phyloP scores from a whole-genome alignment of 2,888 invertebrate genomes.

The Erannis defoliaria region DNA sequence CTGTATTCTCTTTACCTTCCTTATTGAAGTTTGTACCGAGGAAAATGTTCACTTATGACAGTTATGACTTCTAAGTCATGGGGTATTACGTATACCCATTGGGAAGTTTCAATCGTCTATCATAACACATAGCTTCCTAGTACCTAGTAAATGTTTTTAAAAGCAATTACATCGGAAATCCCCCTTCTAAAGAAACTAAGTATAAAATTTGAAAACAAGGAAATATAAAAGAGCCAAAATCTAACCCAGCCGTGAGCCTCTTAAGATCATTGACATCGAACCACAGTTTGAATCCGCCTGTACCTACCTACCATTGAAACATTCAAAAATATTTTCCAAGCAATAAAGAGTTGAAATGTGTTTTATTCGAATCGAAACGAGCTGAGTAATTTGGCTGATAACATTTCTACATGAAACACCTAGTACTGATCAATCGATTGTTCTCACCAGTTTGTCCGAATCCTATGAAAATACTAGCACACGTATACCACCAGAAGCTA shows the following conservation, averaged over 20 bases:
- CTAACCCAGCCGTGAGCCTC: neutral
- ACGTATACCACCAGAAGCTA: conserved; percentile 10
- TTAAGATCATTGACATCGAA: conserved; percentile 5
- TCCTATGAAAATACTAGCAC: conserved; percentile 14
- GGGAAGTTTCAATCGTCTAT: neutral
- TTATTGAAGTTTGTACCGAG: neutral
- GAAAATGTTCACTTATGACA: neutral
- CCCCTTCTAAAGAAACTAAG: neutral
- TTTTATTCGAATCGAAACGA: conserved; percentile 12
- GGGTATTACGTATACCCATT: too few relatives aligned
- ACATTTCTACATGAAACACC: conserved; percentile 13
- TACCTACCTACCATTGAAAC: neutral
- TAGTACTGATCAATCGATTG: conserved; percentile 17
- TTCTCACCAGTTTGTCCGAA: conserved; percentile 33
- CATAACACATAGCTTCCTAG: neutral
- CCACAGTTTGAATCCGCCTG: neutral
- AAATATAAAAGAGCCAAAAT: neutral
- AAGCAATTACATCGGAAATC: neutral
- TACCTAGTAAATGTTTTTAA: neutral
- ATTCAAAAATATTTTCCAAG: neutral
- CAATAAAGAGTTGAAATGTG: conserved; percentile 1
- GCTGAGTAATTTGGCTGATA: conserved; percentile 28
- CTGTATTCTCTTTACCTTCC: neutral
- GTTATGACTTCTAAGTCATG: too few relatives aligned
- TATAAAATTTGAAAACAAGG: conserved; percentile 1